Evolutionary conservation across 2,888 invertebrate genomes (phyloP).

Genomic region (Pemphredon lugubris): DNA sequence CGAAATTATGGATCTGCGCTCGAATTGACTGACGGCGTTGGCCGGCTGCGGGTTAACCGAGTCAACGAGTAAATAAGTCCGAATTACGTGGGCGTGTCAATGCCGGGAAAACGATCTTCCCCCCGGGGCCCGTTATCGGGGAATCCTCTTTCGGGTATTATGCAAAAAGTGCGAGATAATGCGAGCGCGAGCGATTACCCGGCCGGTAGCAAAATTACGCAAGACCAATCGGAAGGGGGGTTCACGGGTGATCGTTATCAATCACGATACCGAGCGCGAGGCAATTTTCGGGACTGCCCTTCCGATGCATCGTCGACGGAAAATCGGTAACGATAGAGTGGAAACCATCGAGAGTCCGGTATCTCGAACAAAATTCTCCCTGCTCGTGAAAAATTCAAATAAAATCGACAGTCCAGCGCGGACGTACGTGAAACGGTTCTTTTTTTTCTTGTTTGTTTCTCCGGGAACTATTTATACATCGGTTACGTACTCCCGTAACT

Average conservation of each 20-base stretch:
- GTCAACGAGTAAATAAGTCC: slow-evolving; percentile 78
- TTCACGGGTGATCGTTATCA: background rate
- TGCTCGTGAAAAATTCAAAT: too few relatives aligned
- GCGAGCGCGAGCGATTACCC: slow-evolving; percentile 17
- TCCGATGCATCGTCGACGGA: too few relatives aligned
- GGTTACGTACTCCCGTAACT: too few relatives aligned
- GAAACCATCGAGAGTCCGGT: too few relatives aligned
- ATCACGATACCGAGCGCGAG: too few relatives aligned
- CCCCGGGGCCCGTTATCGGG: slow-evolving; percentile 26
- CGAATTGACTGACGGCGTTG: slow-evolving; percentile 64
- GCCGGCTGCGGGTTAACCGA: slow-evolving; percentile 69
- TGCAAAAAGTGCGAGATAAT: slow-evolving; percentile 41
- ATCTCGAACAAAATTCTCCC: too few relatives aligned
- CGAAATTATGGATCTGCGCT: slow-evolving; percentile 70
- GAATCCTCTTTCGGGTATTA: slow-evolving; percentile 47
- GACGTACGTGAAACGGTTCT: too few relatives aligned
- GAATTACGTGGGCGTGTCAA: slow-evolving; percentile 79
- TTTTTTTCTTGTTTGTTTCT: too few relatives aligned
- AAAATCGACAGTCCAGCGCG: too few relatives aligned
- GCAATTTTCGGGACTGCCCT: too few relatives aligned
- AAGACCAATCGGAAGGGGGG: background rate
- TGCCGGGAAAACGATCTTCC: slow-evolving; percentile 63
- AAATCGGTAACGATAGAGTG: too few relatives aligned
- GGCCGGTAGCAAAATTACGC: slow-evolving; percentile 1
- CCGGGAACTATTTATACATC: too few relatives aligned